These are phyloP conservation scores for Parazoanthus swiftii DNA, from an alignment of 92 coral and sea anemone species.

Conservation along the genomic window DNA sequence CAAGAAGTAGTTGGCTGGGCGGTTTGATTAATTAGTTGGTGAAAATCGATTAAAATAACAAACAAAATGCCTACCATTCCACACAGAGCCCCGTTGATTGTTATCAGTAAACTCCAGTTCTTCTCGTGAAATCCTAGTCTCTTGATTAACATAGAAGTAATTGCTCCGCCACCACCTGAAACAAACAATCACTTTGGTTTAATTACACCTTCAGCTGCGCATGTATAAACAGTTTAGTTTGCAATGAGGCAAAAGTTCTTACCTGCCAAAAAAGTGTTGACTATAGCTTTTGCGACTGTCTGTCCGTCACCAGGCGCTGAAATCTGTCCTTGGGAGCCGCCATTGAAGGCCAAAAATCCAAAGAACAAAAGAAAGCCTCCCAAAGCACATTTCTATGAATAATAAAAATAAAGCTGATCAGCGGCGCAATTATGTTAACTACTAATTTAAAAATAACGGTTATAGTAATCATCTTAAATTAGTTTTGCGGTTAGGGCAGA, in stretches of 20 bases:
- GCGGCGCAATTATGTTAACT: not conserved
- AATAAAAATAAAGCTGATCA: not conserved
- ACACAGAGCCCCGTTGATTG: constrained; percentile 88
- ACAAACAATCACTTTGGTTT: not conserved
- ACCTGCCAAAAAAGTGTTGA: constrained; percentile 91
- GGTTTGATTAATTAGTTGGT: too few relatives aligned
- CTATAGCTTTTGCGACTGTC: constrained; percentile 70
- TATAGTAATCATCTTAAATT: too few relatives aligned
- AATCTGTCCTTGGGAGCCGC: constrained; percentile 81
- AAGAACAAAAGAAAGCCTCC: constrained; percentile 91
- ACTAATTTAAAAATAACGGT: too few relatives aligned
- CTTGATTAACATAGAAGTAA: constrained; percentile 78
- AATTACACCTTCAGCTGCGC: too few relatives aligned
- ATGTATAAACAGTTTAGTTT: not conserved
- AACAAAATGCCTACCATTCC: constrained; percentile 73
- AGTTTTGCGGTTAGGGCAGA: too few relatives aligned
- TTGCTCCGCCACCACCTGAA: constrained; percentile 84
- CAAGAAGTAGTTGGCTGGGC: not conserved
- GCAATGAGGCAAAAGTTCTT: not conserved
- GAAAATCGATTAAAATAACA: not conserved
- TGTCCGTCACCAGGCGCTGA: constrained; percentile 69
- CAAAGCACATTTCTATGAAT: constrained; percentile 60
- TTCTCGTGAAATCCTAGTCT: constrained; percentile 77
- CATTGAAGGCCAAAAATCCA: constrained; percentile 89
- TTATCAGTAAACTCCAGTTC: constrained; percentile 83